Base-by-base conservation (phyloP, 2,113 vertebrate genomes). In the Taurulus bubalis region DNA sequence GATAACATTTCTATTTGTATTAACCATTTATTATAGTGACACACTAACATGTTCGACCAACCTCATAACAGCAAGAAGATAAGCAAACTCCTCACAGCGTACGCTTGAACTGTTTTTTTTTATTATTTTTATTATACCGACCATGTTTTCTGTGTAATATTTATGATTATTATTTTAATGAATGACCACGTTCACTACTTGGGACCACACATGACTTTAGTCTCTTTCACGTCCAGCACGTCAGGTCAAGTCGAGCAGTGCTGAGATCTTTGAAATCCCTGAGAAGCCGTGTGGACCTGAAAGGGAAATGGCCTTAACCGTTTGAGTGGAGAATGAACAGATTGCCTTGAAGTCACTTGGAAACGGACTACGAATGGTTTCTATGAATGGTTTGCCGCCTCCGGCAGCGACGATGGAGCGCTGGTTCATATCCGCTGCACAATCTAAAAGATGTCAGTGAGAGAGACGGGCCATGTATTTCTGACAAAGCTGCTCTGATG, bases 181-280 rank as follows among this genome's bases (percentile, higher is more conserved):
- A 34, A 69, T 34, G 12, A 72, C 73, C 66, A 49, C 75, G 53
- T 32, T 63, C 66, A 68, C 51, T 32, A 77, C 45, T 40, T 4
- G 32, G 90, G 79, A 85, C 88, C 56, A 87, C n/a, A 55, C 47
- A 5, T 7, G 1, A 2, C 1, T 58, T 68, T 3, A n/a, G 64
- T 30, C 62, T 67, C 6, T 53, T 51, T 60, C 11, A 40, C 24
- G 22, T 12, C 0, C 11, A 24, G 32, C 6, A n/a, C 0, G 6
- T 42, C 51, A 24, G 8, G 34, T 58, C 38, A 3, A 51, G 60
- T 55, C 1, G 0, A 68, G 47, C 51, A 69, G 36, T 8, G 55
- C 36, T 45, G 47, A 78, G 49, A 22, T 45, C 18, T 65, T n/a
- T 26, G 22, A 56, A 47, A 63, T 36, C 51, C 40, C 51, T 18